These are phyloP conservation scores for Arremon brunneinucha DNA, from an alignment of 2,797 vertebrate genomes.

Conservation along the genomic window DNA sequence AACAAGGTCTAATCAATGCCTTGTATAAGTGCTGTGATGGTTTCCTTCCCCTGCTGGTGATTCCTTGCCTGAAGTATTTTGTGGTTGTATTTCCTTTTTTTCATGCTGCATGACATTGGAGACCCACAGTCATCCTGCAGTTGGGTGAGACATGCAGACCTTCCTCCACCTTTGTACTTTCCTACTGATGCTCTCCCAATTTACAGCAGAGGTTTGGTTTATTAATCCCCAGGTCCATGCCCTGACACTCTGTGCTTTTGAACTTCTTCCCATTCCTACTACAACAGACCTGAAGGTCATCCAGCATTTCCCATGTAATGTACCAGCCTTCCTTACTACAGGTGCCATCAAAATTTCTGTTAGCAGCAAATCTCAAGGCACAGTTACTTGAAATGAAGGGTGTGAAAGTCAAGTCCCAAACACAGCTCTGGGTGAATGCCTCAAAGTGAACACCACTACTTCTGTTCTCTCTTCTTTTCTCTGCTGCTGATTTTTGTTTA, in stretches of 20 bases:
- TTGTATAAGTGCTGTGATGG: not conserved
- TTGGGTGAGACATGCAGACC: not conserved
- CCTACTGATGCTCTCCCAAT: not conserved
- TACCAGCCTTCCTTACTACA: not conserved
- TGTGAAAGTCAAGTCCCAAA: not conserved
- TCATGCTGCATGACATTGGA: not conserved
- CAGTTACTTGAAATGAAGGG: not conserved
- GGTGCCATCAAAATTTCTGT: not conserved
- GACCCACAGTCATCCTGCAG: not conserved
- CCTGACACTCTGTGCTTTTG: not conserved
- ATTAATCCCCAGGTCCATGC: not conserved
- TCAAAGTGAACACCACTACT: not conserved
- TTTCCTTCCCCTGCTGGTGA: not conserved
- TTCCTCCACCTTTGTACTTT: not conserved
- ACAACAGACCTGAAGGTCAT: not conserved
- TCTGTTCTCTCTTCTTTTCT: not conserved
- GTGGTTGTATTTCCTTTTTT: not conserved
- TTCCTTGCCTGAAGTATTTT: not conserved
- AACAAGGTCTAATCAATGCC: not conserved
- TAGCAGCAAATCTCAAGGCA: not conserved
- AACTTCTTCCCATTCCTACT: not conserved
- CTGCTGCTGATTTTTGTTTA: not conserved
- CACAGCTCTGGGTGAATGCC: accelerated
- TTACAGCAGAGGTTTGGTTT: not conserved
- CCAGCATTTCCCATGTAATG: not conserved